These are phyloP conservation scores for Centruroides sculpturatus DNA, from an alignment of 1,140 invertebrate species.

Conservation along the genomic window DNA sequence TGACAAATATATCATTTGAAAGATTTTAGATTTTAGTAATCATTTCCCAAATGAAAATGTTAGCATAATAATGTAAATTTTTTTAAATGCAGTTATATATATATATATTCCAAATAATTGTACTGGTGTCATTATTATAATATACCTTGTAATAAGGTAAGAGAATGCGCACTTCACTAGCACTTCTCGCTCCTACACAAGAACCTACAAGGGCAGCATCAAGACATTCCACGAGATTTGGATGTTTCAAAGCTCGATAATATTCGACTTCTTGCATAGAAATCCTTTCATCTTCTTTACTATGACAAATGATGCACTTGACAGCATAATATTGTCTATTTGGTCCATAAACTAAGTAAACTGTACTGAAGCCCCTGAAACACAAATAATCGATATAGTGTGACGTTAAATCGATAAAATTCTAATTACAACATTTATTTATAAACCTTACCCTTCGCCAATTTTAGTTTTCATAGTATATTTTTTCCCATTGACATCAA, in stretches of 20 bases:
- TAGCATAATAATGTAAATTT: no score
- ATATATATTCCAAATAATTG: no score
- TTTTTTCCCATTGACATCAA: constrained; percentile 50
- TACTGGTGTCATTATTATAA: constrained; percentile 1
- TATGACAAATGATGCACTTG: constrained; percentile 67
- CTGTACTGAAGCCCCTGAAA: constrained; percentile 67
- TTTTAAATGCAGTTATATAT: no score
- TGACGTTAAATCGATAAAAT: constrained; percentile 10
- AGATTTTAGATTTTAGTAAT: no score
- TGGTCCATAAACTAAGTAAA: constrained; percentile 50
- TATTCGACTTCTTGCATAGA: constrained; percentile 61
- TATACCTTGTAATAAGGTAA: constrained; percentile 59
- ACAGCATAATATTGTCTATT: constrained; percentile 55
- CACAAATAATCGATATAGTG: constrained; percentile 8
- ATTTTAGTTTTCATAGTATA: constrained; percentile 53
- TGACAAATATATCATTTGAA: no score
- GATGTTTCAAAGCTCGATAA: constrained; percentile 51
- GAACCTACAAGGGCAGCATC: constrained; percentile 49
- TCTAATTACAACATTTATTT: not conserved
- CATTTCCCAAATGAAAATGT: no score
- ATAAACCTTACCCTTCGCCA: constrained; percentile 52
- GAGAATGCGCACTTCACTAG: constrained; percentile 55
- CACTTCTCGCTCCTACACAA: constrained; percentile 5
- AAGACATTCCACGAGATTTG: constrained; percentile 58
- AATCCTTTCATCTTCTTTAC: constrained; percentile 55